These are phyloP conservation scores for Calycopis cecrops DNA, from an alignment of 1,140 invertebrate genomes.

Conservation along the genomic window DNA sequence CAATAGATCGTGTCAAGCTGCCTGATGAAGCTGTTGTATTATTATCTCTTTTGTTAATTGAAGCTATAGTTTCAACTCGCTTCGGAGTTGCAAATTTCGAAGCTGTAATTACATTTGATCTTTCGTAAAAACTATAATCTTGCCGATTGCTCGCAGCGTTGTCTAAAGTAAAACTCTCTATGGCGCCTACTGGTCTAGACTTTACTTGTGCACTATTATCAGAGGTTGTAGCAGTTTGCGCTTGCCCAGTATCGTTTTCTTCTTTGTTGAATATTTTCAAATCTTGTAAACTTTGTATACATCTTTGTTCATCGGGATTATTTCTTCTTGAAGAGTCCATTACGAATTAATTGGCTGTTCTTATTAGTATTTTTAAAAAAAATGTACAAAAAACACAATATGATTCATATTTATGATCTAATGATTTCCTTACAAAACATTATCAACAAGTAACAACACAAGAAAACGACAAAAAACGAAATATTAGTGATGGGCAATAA, in stretches of 20 bases:
- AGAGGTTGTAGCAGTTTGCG: constrained; percentile 54
- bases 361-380: neutral
- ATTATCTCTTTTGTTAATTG: constrained; percentile 72
- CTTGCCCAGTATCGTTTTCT: constrained; percentile 68
- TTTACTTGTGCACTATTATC: constrained; percentile 53
- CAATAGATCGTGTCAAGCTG: constrained; percentile 73
- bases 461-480: constrained; percentile 28
- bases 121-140: constrained; percentile 71
- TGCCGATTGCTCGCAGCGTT: constrained; percentile 54
- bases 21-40: constrained; percentile 52
- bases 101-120: constrained; percentile 77
- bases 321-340: constrained; percentile 67
- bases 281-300: constrained; percentile 67
- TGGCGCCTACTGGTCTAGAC: constrained; percentile 63
- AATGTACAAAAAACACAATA: constrained; percentile 31
- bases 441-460: constrained; percentile 29
- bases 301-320: constrained; percentile 62
- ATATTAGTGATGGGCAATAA: too few species aligned
- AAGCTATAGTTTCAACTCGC: constrained; percentile 78
- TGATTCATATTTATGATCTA: constrained; percentile 45
- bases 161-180: constrained; percentile 69
- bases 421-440: constrained; percentile 26
- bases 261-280: constrained; percentile 72
- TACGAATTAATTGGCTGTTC: constrained; percentile 2
- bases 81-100: constrained; percentile 87